A percentile compares a stretch with the other conserved stretches of the same genome.
Conservation (phyloP, 2,113 vertebrate genomes). For the Mobula birostris region DNA sequence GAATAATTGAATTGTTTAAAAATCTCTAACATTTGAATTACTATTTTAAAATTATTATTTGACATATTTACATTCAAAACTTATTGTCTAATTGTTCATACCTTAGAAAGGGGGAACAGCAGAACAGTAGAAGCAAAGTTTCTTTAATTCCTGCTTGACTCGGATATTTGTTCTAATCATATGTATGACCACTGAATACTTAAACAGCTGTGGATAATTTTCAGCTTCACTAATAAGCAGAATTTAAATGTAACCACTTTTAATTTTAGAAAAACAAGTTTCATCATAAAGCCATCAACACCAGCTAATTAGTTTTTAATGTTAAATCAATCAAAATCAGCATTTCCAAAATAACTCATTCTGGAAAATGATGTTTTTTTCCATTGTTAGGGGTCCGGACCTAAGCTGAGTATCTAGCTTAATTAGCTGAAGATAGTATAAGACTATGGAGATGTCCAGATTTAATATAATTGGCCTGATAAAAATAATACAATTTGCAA, state of each 20-base stretch:
- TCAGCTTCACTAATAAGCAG: background rate
- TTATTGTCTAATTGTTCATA: background rate
- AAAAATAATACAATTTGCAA: background rate
- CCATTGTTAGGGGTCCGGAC: background rate
- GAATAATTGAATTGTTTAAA: background rate
- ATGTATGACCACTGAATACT: background rate
- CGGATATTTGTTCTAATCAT: background rate
- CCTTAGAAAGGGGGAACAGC: background rate
- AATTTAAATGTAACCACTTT: background rate
- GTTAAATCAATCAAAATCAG: background rate
- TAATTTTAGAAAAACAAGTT: background rate
- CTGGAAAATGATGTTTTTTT: background rate
- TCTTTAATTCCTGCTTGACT: background rate
- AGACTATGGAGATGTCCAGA: background rate
- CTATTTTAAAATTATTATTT: background rate
- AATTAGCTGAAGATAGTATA: background rate
- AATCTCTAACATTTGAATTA: background rate
- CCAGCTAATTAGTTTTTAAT: conserved; percentile 8
- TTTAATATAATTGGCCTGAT: conserved; percentile 3
- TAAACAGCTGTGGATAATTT: background rate
- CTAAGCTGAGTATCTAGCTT: background rate
- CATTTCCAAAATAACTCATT: background rate
- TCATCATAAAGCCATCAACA: background rate
- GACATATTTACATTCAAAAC: background rate
- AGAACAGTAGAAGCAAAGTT: background rate